phyloP scores from a whole-genome alignment of 1,140 invertebrate genomes.

The Meloidogyne floridensis region DNA sequence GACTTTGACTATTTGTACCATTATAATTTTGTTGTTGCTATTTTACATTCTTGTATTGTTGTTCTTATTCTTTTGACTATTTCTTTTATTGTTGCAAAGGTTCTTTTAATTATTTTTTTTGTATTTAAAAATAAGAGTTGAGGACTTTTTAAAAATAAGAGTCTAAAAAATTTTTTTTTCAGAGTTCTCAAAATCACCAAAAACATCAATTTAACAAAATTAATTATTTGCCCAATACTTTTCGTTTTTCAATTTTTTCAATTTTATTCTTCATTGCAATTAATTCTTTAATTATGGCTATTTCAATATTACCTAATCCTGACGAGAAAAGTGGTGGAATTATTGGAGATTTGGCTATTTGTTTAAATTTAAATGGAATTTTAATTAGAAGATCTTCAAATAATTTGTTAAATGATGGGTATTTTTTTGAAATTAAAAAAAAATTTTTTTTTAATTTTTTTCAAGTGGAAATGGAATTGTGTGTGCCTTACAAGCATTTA shows the following conservation, averaged over 20 bases:
- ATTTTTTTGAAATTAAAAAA: not conserved
- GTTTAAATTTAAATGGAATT: slow-evolving; percentile 4
- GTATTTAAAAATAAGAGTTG: too few relatives aligned
- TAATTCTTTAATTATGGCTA: slow-evolving; percentile 3
- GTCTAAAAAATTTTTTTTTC: not conserved
- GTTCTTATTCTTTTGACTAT: not conserved
- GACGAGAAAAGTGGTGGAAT: not conserved
- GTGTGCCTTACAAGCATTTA: not conserved
- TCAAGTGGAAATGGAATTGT: not conserved
- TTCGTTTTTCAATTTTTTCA: slow-evolving; percentile 17
- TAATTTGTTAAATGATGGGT: not conserved
- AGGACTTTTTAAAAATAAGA: too few relatives aligned
- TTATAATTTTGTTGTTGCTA: not conserved
- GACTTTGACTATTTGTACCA: not conserved
- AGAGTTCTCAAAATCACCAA: not conserved
- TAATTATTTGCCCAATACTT: not conserved
- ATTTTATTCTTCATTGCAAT: slow-evolving; percentile 12
- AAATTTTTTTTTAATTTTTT: not conserved
- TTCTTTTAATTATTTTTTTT: not conserved
- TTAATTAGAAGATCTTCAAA: not conserved
- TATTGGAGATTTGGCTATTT: not conserved
- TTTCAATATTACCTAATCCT: not conserved
- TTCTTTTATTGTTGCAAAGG: slow-evolving; percentile 3
- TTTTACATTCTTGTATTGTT: not conserved
- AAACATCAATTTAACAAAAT: not conserved